A percentile compares a stretch with the other conserved stretches of the same genome.
These are phyloP conservation scores for Sebastiscus albofasciatus DNA, from an alignment of 2,797 vertebrate genomes.

Conservation along the genomic window DNA sequence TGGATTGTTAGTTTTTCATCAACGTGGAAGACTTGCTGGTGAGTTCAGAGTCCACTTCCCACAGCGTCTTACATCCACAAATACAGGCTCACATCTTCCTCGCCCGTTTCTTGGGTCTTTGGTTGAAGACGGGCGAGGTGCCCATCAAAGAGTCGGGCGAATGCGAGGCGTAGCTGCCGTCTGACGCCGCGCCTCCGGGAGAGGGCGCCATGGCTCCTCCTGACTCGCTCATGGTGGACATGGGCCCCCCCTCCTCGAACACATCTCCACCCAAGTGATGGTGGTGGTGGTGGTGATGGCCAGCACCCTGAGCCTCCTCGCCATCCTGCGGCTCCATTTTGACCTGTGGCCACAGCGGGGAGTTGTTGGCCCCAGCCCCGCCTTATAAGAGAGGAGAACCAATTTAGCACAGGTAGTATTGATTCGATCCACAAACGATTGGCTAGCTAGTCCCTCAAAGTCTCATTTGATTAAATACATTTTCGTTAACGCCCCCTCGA, in stretches of 20 bases:
- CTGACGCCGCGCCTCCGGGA: conserved; percentile 86
- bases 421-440: too few species aligned
- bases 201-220: conserved; percentile 88
- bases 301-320: conserved; percentile 88
- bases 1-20: not conserved
- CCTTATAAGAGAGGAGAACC: conserved; percentile 58
- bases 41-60: conserved; percentile 5
- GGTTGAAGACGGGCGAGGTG: conserved; percentile 94
- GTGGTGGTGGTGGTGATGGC: conserved; percentile 76
- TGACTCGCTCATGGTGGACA: conserved; percentile 98
- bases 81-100: conserved; percentile 88
- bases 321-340: conserved; percentile 97
- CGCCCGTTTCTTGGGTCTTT: conserved; percentile 92
- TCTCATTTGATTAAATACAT: accelerated
- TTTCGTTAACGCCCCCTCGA: too few species aligned
- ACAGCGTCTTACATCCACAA: not conserved
- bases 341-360: conserved; percentile 95
- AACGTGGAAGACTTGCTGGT: not conserved
- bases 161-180: conserved; percentile 93
- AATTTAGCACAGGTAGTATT: too few species aligned
- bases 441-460: too few species aligned
- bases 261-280: conserved; percentile 89
- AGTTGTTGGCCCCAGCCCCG: conserved; percentile 86
- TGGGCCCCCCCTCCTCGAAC: conserved; percentile 93
- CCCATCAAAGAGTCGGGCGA: conserved; percentile 95